Conservation (phyloP, 2,113 vertebrate species). For the Saguinus imperator region DNA sequence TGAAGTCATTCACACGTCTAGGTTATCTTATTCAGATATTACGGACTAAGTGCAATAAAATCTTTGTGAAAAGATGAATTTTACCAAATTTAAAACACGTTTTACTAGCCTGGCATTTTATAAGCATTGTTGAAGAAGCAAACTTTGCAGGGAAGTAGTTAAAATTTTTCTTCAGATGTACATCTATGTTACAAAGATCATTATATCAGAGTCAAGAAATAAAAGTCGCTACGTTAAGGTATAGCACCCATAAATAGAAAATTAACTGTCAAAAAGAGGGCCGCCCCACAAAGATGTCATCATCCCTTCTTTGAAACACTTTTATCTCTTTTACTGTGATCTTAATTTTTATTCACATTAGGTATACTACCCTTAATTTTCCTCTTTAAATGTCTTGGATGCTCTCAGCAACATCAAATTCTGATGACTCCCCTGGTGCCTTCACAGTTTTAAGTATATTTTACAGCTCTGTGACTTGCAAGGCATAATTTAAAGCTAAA, state of each 20-base stretch:
- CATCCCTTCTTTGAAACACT: neutral
- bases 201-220: neutral
- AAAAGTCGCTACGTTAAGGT: neutral
- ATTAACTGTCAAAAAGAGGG: neutral
- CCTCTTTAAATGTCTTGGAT: slow-evolving; percentile 17
- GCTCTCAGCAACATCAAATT: slow-evolving; percentile 44
- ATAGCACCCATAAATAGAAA: neutral
- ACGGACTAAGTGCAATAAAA: neutral
- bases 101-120: neutral
- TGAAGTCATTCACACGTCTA: neutral
- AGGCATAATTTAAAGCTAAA: slow-evolving; percentile 67
- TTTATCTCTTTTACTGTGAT: neutral
- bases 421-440: slow-evolving; percentile 10
- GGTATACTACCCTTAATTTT: neutral
- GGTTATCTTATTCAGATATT: neutral
- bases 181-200: neutral
- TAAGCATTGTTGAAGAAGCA: neutral
- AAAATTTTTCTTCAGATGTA: neutral
- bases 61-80: neutral
- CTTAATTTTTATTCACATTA: slow-evolving; percentile 35
- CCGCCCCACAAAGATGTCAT: neutral
- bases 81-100: neutral
- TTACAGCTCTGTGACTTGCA: slow-evolving; percentile 36
- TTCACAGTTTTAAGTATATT: slow-evolving; percentile 43
- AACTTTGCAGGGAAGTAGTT: neutral